Evolutionary conservation across 2,797 vertebrate species (phyloP).

Genomic region (Hydrocynus forskahlii): DNA sequence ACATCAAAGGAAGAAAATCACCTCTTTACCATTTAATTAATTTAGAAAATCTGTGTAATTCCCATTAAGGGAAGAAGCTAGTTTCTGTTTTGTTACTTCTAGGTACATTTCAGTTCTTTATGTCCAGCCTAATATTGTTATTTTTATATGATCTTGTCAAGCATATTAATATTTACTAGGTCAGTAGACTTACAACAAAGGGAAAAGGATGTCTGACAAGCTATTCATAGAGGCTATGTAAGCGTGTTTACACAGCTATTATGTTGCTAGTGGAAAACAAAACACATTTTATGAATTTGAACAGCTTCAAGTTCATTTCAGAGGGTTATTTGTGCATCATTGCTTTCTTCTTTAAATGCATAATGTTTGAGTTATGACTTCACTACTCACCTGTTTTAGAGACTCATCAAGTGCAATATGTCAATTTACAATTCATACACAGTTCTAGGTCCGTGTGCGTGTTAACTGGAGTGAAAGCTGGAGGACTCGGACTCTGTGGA

Average conservation of each 20-base stretch:
- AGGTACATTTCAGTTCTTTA: too few relatives aligned
- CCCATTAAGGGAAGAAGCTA: not conserved
- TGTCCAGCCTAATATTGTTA: too few relatives aligned
- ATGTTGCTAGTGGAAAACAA: not conserved
- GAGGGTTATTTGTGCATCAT: not conserved
- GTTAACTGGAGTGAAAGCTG: slow-evolving; percentile 97
- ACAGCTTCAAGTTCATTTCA: not conserved
- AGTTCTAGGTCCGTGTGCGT: not conserved
- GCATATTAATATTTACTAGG: too few relatives aligned
- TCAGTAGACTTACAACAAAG: too few relatives aligned
- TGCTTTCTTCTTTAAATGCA: not conserved
- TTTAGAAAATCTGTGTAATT: not conserved
- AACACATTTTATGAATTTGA: not conserved
- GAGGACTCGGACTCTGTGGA: slow-evolving; percentile 98
- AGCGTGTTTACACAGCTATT: not conserved
- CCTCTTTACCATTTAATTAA: too few relatives aligned
- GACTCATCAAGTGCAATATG: not conserved
- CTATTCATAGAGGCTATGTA: not conserved
- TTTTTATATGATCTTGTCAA: too few relatives aligned
- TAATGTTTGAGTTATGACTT: not conserved
- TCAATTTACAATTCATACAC: not conserved
- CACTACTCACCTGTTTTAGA: not conserved
- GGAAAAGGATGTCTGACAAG: too few relatives aligned
- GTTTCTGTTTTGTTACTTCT: not conserved
- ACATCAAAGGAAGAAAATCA: too few relatives aligned